Evolutionary conservation across 2,888 invertebrate species (phyloP), one percentile per base, ranked within the genome.

Genomic region (Rhingia campestris): DNA sequence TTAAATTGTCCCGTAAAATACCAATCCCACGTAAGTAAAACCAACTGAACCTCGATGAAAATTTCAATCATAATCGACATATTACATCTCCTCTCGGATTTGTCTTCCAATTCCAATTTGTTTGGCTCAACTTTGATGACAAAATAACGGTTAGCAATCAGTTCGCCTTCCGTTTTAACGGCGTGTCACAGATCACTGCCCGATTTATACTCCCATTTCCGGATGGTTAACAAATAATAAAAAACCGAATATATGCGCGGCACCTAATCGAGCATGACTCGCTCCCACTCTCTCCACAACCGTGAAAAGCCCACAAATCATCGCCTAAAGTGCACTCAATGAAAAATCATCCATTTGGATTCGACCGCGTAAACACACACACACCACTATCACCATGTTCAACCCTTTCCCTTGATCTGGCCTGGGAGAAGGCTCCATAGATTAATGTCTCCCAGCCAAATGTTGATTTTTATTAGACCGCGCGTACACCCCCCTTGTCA

Each of bases 161-260:
- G 51, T 41, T 51, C 45, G 45, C 54, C 54, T 41, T 58, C 69
- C 82, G 79, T 79, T 67, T 49, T 5, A 14, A 82, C 80, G 66
- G 30, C 41, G 70, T 75, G 84, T 84, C 84, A 84, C 84, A 84
- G 84, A 84, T 84, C 84, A 70, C 49, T 80, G 84, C 70, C 54
- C 53, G 80, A 80, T 84, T 66, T 74, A 58, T 58, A 80, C 84
- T 84, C 70, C 80, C 80, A 84, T 84, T 84, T 84, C 84, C 84
- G 84, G 84, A 80, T 75, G 84, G 84, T 70, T 84, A 80, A 82
- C 82, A 79, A 59, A 79, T 64, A 82, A 82, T 79, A 79, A 82
- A 81, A 22, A 77, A 67, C n/a, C 41, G 7, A 73, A 77, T 39
- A 67, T 14, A 51, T 32, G 32, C 63, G 43, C 73, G 56, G 41